Percentiles rank a stretch among this genome's conserved stretches.
Evolutionary conservation across 2,113 vertebrate species (phyloP).

Genomic region (Bambusicola thoracicus): DNA sequence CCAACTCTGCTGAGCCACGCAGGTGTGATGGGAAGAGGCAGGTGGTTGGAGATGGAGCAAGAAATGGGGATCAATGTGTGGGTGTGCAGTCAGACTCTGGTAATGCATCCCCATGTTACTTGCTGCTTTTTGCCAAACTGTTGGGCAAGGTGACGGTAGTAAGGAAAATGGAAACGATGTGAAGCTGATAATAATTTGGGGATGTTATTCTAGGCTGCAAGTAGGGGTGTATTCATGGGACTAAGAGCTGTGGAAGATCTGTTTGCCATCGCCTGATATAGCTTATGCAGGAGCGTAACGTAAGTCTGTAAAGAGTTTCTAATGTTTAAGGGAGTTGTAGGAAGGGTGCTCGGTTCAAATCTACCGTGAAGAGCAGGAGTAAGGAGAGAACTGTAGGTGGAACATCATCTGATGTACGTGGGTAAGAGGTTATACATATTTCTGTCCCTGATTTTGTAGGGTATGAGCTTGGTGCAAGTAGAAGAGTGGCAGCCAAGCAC

Average conservation of each 20-base stretch:
- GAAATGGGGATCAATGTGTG: fast-evolving
- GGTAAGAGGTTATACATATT: conserved; percentile 6
- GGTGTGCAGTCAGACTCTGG: neutral
- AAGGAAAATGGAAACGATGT: fast-evolving
- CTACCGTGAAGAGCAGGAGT: neutral
- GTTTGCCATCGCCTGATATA: neutral
- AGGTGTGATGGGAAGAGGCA: neutral
- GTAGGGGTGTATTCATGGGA: neutral
- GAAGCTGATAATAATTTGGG: neutral
- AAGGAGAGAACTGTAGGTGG: neutral
- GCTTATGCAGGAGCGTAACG: neutral
- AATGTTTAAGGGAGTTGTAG: neutral
- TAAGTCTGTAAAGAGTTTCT: neutral
- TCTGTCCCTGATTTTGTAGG: neutral
- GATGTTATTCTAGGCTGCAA: neutral
- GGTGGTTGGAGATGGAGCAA: neutral
- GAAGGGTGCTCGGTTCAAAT: neutral
- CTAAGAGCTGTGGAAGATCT: neutral
- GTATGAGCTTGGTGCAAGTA: neutral
- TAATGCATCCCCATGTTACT: fast-evolving
- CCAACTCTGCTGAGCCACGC: neutral
- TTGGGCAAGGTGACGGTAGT: fast-evolving
- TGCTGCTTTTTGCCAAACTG: neutral
- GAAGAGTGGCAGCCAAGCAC: neutral
- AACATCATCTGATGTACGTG: neutral